Evolutionary conservation across 2,888 invertebrate genomes (phyloP).

Genomic region (Megalurothrips usitatus): DNA sequence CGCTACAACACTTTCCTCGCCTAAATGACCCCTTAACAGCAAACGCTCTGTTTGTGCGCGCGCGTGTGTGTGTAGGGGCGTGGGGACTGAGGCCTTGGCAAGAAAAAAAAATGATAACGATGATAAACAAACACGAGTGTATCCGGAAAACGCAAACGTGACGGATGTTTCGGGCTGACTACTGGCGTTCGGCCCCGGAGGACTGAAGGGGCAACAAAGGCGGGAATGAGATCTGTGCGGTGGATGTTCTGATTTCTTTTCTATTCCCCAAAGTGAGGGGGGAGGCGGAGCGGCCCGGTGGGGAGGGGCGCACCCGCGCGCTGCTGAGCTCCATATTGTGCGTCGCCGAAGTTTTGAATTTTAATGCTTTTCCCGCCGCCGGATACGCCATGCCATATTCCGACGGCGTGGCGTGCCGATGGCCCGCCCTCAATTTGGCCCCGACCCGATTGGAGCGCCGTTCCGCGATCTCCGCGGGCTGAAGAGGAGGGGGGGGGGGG

Average conservation of each 20-base stretch:
- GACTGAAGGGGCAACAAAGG: background rate
- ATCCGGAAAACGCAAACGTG: too few relatives aligned
- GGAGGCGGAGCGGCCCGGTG: background rate
- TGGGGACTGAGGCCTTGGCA: too few relatives aligned
- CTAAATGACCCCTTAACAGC: too few relatives aligned
- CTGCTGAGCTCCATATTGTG: conserved; percentile 1
- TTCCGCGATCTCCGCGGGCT: too few relatives aligned
- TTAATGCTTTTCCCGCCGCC: background rate
- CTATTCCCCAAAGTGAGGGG: background rate
- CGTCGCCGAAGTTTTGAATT: conserved; percentile 5
- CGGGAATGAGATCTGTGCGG: background rate
- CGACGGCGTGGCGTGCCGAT: background rate
- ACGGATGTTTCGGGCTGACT: too few relatives aligned
- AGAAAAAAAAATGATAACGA: too few relatives aligned
- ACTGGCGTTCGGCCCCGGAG: background rate
- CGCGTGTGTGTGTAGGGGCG: too few relatives aligned
- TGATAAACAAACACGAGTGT: too few relatives aligned
- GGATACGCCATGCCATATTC: background rate
- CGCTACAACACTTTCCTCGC: too few relatives aligned
- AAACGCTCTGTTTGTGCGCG: too few relatives aligned
- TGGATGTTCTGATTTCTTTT: conserved; percentile 22
- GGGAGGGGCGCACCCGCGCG: background rate
- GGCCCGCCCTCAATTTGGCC: background rate
- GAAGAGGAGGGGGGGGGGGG: too few relatives aligned
- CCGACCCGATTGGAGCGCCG: background rate